These are phyloP conservation scores for Acronicta psi DNA, from an alignment of 2,888 invertebrate species.

Conservation along the genomic window DNA sequence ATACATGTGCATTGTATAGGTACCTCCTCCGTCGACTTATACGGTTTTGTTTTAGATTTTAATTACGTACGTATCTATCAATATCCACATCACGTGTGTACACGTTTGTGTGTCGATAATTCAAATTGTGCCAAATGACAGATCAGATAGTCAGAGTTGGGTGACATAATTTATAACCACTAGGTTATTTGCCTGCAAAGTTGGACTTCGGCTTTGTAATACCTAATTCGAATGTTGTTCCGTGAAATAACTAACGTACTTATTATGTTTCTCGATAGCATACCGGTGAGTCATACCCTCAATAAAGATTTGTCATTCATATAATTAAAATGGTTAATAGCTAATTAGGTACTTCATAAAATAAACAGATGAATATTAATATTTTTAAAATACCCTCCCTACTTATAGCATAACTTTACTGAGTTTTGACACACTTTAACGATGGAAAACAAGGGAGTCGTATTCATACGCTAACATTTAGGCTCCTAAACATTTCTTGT, in stretches of 20 bases:
- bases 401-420: too few relatives aligned
- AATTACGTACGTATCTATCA: constrained; percentile 48
- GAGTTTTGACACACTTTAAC: too few relatives aligned
- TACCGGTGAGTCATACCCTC: constrained; percentile 76
- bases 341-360: too few relatives aligned
- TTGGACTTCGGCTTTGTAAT: constrained; percentile 57
- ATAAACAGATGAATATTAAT: too few relatives aligned
- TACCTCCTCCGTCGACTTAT: constrained; percentile 37
- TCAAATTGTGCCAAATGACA: constrained; percentile 65
- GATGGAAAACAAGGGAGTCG: too few relatives aligned
- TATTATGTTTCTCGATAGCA: constrained; percentile 64
- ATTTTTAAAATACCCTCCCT: too few relatives aligned
- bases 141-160: constrained; percentile 47
- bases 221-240: constrained; percentile 17
- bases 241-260: constrained; percentile 63
- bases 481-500: neutral
- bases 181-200: constrained; percentile 59
- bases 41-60: constrained; percentile 42
- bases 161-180: constrained; percentile 60
- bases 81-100: constrained; percentile 43
- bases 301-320: constrained; percentile 81
- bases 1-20: constrained; percentile 3
- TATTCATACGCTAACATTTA: neutral
- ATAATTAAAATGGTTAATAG: constrained; percentile 70
- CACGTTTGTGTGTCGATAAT: constrained; percentile 38